Evolutionary conservation across 2,888 invertebrate species (phyloP).

Genomic region (Drosophila stalkeri): DNA sequence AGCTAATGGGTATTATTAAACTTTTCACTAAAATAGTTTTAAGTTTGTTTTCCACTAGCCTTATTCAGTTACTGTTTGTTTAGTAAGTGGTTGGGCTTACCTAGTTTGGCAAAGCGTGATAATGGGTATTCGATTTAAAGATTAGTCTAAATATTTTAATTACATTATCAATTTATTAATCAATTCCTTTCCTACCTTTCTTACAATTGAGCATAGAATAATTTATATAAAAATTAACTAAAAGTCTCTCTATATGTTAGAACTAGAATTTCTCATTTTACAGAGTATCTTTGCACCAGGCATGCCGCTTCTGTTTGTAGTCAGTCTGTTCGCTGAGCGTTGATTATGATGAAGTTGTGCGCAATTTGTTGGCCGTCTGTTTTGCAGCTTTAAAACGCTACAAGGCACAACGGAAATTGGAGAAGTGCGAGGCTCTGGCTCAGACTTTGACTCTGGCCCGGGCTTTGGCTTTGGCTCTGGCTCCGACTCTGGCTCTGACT

Average conservation of each 20-base stretch:
- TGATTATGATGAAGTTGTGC: conserved; percentile 82
- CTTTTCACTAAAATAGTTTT: neutral
- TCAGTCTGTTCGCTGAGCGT: conserved; percentile 48
- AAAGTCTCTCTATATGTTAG: too few relatives aligned
- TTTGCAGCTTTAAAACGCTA: conserved; percentile 64
- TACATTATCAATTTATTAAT: neutral
- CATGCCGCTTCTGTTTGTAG: conserved; percentile 13
- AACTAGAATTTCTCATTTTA: neutral
- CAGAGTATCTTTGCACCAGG: conserved; percentile 20
- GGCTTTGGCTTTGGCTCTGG: neutral
- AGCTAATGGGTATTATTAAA: conserved; percentile 8
- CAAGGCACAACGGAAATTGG: conserved; percentile 80
- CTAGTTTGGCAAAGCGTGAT: neutral
- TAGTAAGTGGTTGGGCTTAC: neutral
- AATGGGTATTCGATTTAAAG: neutral
- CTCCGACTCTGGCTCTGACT: neutral
- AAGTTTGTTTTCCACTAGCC: neutral
- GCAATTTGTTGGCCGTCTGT: conserved; percentile 82
- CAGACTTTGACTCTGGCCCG: neutral
- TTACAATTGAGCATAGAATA: neutral
- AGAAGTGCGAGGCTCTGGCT: conserved; percentile 52
- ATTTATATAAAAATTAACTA: too few relatives aligned
- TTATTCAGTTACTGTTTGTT: neutral
- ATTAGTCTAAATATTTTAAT: neutral
- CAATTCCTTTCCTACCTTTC: neutral